phyloP scores from a whole-genome alignment of 2,797 vertebrate species.

The Denticeps clupeoides region DNA sequence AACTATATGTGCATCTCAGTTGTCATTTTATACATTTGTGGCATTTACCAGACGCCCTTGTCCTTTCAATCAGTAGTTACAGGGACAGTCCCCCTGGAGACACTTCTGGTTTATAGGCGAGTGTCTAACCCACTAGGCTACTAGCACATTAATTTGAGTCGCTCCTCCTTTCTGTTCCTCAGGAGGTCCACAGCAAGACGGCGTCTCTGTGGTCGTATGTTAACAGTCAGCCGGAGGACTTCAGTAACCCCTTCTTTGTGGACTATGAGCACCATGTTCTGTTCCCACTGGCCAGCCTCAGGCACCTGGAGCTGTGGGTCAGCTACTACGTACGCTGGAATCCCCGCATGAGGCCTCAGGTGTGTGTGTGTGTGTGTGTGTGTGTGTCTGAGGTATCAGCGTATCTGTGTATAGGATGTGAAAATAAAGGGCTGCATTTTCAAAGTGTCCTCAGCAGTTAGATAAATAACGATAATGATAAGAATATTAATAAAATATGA shows the following conservation, averaged over 20 bases:
- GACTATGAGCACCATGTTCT: conserved; percentile 85
- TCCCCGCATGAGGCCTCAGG: conserved; percentile 92
- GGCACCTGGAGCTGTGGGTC: conserved; percentile 88
- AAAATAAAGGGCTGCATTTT: no score
- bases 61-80: no score
- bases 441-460: no score
- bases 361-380: conserved; percentile 14
- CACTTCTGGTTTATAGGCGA: no score
- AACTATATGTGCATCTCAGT: no score
- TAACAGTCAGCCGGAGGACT: conserved; percentile 88
- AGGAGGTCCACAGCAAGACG: conserved; percentile 75
- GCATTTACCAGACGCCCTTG: no score
- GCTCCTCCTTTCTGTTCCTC: background rate
- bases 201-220: conserved; percentile 88
- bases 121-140: background rate
- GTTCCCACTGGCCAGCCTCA: conserved; percentile 79
- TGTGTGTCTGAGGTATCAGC: no score
- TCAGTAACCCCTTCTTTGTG: conserved; percentile 89
- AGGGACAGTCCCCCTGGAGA: no score
- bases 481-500: no score
- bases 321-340: conserved; percentile 92
- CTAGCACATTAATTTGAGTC: background rate
- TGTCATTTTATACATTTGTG: no score
- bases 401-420: no score
- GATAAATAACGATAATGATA: no score